Conservation (phyloP, 2,888 invertebrate species). For the Hedya salicella region DNA sequence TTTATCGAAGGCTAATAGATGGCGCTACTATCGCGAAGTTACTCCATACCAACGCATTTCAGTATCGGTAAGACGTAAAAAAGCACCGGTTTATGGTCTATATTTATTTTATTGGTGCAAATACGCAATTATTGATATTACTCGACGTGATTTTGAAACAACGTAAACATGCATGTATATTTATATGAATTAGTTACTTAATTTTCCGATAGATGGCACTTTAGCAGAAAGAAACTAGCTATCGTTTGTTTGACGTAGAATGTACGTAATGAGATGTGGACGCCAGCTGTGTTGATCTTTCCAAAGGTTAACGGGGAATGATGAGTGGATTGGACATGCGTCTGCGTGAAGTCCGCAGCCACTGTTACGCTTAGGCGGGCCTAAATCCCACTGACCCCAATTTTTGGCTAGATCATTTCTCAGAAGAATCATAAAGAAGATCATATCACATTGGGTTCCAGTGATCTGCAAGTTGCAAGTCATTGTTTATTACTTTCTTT, state of each 20-base stretch:
- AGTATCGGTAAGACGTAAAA: neutral
- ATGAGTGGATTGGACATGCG: constrained; percentile 76
- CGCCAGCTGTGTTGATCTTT: constrained; percentile 68
- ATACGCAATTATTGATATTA: neutral
- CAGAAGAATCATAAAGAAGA: no score
- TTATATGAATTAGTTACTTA: constrained; percentile 21
- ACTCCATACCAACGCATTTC: neutral
- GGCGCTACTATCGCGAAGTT: constrained; percentile 14
- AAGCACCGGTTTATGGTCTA: no score
- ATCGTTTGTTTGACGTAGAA: constrained; percentile 54
- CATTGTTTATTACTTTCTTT: no score
- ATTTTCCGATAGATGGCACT: constrained; percentile 34
- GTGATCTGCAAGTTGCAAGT: no score
- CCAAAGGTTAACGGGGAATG: constrained; percentile 81
- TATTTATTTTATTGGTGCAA: neutral
- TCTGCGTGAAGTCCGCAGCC: no score
- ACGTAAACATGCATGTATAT: neutral
- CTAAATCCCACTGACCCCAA: no score
- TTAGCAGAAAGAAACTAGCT: constrained; percentile 53
- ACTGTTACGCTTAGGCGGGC: no score
- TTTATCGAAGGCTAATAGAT: constrained; percentile 23
- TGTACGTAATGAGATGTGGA: constrained; percentile 3
- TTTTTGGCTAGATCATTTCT: no score
- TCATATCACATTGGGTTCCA: no score
- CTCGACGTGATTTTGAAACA: neutral